Evolutionary conservation across 2,797 vertebrate genomes (phyloP), one percentile per base, ranked within the genome.

Genomic region (Salarias fasciatus): DNA sequence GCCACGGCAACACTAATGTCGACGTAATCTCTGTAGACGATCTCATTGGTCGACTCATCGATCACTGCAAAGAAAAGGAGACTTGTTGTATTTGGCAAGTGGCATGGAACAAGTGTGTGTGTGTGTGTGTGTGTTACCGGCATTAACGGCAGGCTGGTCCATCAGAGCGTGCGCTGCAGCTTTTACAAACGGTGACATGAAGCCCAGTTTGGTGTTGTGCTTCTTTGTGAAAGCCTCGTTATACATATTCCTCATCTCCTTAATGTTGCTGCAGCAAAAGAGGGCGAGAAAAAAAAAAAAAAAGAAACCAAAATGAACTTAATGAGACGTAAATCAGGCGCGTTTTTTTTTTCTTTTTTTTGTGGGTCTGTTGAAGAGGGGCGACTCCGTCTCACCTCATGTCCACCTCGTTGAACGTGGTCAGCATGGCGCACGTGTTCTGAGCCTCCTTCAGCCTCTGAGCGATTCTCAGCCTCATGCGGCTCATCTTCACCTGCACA

Each of bases 151-250:
- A 2, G 97, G 96, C 75, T 98, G 96, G 60, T 97, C 96, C 36
- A 93, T 92, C 70, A 98, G 89, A 66, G 95, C 96, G 33, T 95
- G 92, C 1, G 95, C 96, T 2, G 95, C 90, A 47, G 97, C 97
- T 90, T 97, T 97, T 56, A 97, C 95, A 82, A 98, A 99, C 0
- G 94, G 95, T 0, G 96, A 99, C 96, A 99, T 97, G 73, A 99
- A 99, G 44, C 96, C 97, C 37, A 99, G 90, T 68, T 98, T 99
- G 79, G 94, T 71, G 81, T 84, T 92, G 86, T 96, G 95, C 69
- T 95, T 96, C 83, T 95, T 95, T 59, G 96, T 70, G 78, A 96
- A 95, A 53, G 82, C 80, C 2, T 95, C 95, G 52, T 90, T 95
- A 74, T 95, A 90, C 49, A 86, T 11, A 12, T 89, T 87, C 83